Conservation (phyloP, 2,888 invertebrate genomes). For the Glomeris marginata region DNA sequence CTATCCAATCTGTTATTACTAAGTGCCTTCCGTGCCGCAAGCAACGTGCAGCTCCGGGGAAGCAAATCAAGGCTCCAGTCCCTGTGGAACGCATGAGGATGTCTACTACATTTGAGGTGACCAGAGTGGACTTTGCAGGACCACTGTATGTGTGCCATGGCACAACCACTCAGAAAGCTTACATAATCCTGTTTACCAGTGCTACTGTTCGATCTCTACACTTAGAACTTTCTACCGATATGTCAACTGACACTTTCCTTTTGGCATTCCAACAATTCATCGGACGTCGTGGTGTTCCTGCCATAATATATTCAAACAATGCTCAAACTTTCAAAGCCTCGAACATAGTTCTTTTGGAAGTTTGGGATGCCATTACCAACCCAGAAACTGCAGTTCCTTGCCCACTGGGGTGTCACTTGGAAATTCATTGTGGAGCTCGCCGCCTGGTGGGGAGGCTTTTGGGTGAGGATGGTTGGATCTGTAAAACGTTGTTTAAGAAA, state of each 20-base stretch:
- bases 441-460: constrained; percentile 4
- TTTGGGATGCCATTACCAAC: background rate
- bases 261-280: constrained; percentile 8
- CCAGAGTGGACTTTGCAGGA: constrained; percentile 6
- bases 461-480: background rate
- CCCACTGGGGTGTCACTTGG: background rate
- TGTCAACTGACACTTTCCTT: constrained; percentile 5
- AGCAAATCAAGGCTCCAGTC: no score
- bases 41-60: no score
- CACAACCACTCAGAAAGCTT: background rate
- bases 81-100: constrained; percentile 1
- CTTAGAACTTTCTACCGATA: constrained; percentile 7
- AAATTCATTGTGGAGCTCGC: background rate
- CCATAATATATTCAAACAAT: constrained; percentile 8
- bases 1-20: no score
- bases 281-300: background rate
- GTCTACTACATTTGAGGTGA: constrained; percentile 1
- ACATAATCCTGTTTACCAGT: background rate
- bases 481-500: constrained; percentile 7
- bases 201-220: constrained; percentile 3
- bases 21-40: no score
- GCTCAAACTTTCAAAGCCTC: constrained; percentile 10
- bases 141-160: constrained; percentile 1
- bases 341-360: background rate
- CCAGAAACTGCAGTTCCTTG: no score